Percentiles rank a stretch among this genome's conserved stretches.
These are phyloP conservation scores for Plodia interpunctella DNA, from an alignment of 1,140 invertebrate genomes.

Conservation along the genomic window DNA sequence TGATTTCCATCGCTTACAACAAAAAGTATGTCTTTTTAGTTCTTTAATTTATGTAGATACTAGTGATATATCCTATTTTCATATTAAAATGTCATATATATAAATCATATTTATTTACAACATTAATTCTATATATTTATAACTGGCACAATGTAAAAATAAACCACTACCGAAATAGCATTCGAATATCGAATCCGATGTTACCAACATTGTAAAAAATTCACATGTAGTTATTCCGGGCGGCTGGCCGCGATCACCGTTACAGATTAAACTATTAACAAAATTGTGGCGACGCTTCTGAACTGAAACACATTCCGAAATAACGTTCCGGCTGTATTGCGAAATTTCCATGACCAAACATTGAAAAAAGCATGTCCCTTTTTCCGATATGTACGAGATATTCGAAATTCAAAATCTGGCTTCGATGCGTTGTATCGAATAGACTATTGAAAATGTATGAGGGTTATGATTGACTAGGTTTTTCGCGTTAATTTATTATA, in stretches of 20 bases:
- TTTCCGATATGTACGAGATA: constrained; percentile 42
- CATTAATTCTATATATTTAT: background rate
- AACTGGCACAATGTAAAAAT: background rate
- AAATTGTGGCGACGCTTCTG: constrained; percentile 32
- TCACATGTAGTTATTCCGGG: constrained; percentile 34
- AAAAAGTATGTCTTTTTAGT: background rate
- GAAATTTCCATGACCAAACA: constrained; percentile 5
- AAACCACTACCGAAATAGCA: background rate
- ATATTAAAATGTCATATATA: no score
- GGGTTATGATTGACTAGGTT: background rate
- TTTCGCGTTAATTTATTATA: background rate
- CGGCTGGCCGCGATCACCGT: constrained; percentile 30
- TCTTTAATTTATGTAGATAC: no score
- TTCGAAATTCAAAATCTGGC: constrained; percentile 23
- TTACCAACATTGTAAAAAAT: constrained; percentile 36
- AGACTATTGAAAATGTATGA: background rate
- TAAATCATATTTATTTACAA: no score
- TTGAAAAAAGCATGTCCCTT: constrained; percentile 15
- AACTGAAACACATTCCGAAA: constrained; percentile 22
- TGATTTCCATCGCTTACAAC: background rate
- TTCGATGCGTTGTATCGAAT: background rate
- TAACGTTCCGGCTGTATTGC: constrained; percentile 26
- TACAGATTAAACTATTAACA: constrained; percentile 57
- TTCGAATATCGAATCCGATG: background rate
- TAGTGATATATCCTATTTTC: no score